A percentile compares a stretch with the other conserved stretches of the same genome.
Conservation (phyloP, 2,888 invertebrate species). For the Drosophila yooni region DNA sequence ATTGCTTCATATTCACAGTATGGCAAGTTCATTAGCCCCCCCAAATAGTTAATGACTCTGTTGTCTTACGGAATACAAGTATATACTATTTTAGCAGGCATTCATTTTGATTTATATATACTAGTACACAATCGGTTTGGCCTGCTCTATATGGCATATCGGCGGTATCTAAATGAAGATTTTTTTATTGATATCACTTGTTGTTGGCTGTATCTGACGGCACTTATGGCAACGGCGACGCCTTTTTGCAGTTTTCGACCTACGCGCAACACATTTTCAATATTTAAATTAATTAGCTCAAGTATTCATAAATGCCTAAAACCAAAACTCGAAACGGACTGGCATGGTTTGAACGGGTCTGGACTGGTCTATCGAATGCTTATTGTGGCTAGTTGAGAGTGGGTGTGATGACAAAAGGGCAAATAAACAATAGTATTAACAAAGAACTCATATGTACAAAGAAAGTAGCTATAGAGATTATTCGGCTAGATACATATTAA, state of each 20-base stretch:
- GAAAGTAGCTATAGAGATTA: constrained; percentile 17
- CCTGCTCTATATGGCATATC: constrained; percentile 50
- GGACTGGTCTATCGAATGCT: constrained; percentile 12
- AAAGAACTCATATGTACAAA: not conserved
- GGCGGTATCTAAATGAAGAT: constrained; percentile 54
- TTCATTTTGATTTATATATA: constrained; percentile 50
- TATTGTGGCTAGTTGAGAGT: constrained; percentile 21
- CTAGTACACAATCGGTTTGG: constrained; percentile 17
- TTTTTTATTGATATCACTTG: constrained; percentile 51
- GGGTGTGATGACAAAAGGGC: constrained; percentile 22
- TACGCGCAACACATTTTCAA: constrained; percentile 44
- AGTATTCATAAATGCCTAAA: constrained; percentile 36
- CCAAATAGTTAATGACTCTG: constrained; percentile 21
- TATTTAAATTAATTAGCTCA: constrained; percentile 63
- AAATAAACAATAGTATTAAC: constrained; percentile 10
- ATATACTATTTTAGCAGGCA: constrained; percentile 14
- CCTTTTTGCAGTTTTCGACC: constrained; percentile 63
- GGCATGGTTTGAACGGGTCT: constrained; percentile 1
- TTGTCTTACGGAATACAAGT: constrained; percentile 7
- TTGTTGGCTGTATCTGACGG: constrained; percentile 12
- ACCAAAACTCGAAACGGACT: constrained; percentile 12
- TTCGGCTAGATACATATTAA: not conserved
- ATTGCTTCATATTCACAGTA: constrained; percentile 47
- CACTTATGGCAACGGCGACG: constrained; percentile 63
- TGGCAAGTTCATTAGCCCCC: constrained; percentile 65